Evolutionary conservation across 2,888 invertebrate species (phyloP), one percentile per base, ranked within the genome.

Genomic region (Hirtodrosophila confusa): DNA sequence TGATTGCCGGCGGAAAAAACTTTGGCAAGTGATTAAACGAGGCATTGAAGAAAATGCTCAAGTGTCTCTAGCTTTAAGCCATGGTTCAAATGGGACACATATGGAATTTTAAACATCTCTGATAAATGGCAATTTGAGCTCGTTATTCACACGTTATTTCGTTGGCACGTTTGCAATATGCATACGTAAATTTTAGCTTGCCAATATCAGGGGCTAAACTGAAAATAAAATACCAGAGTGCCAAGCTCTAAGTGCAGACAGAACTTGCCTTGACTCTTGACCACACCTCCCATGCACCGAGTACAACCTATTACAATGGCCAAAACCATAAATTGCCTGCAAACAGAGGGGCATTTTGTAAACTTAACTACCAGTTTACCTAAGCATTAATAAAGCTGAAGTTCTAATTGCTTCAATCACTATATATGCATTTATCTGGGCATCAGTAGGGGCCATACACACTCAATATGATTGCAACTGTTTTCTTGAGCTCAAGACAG

Each of bases 61-160:
- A 31, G 9, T 31, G 7, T 7, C 1, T 35, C 23, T 24, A 24
- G 23, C 35, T 36, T 48, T 51, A 51, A 49, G 60, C 41, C 50
- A 29, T 31, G 40, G 17, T 31, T 51, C 11, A 43, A 24, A 29
- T 9, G 33, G 12, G 5, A 66, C 58, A 35, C 35, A 49, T 43
- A 17, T 23, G 5, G 36, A 50, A 57, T 41, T 48, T 73, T 51
- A 35, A 51, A 47, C 44, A 40, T 41, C 23, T 51, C 5, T 54
- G 45, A 63, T 58, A 60, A 51, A 83, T 55, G 41, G 17, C 24
- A 33, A 10, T 60, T 58, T 49, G 27, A 64, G 69, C 55, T 66
- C 61, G 62, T 83, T 86, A 69, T 66, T 83, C 61, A 73, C 48
- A 61, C 70, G 70, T 76, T 67, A 83, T 68, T 66, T 48, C 36